A percentile compares a stretch with the other conserved stretches of the same genome.
These are phyloP conservation scores for Molossus molossus DNA, from an alignment of 2,797 vertebrate genomes.

Conservation along the genomic window DNA sequence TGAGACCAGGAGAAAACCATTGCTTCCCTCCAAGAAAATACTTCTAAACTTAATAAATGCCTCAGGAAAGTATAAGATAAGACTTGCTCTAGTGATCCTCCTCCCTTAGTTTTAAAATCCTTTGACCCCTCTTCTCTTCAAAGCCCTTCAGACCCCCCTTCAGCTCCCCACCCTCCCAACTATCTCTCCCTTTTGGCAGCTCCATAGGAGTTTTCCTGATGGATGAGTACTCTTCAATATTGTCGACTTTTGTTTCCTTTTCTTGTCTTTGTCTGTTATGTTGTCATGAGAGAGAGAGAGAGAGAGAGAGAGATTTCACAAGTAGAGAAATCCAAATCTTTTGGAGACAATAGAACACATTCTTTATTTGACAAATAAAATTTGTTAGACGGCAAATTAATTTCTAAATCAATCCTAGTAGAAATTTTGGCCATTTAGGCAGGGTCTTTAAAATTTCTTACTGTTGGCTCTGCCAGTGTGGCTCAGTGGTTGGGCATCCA, in stretches of 20 bases:
- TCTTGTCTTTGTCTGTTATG: background rate
- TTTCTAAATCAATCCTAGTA: background rate
- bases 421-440: background rate
- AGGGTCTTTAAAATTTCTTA: background rate
- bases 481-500: too few species aligned
- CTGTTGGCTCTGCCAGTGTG: background rate
- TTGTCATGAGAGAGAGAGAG: background rate
- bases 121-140: background rate
- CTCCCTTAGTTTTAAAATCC: background rate
- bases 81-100: background rate
- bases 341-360: background rate
- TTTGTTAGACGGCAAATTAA: background rate
- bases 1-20: background rate
- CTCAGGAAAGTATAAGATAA: background rate
- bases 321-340: background rate
- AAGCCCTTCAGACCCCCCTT: background rate
- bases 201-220: background rate
- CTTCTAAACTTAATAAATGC: background rate
- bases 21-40: background rate
- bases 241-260: background rate
- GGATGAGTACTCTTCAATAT: background rate
- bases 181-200: background rate
- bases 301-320: background rate
- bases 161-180: background rate
- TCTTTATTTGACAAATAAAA: background rate